Evolutionary conservation across 1,140 invertebrate species (phyloP), one percentile per base, ranked within the genome.

Genomic region (Eulimnadia texana): DNA sequence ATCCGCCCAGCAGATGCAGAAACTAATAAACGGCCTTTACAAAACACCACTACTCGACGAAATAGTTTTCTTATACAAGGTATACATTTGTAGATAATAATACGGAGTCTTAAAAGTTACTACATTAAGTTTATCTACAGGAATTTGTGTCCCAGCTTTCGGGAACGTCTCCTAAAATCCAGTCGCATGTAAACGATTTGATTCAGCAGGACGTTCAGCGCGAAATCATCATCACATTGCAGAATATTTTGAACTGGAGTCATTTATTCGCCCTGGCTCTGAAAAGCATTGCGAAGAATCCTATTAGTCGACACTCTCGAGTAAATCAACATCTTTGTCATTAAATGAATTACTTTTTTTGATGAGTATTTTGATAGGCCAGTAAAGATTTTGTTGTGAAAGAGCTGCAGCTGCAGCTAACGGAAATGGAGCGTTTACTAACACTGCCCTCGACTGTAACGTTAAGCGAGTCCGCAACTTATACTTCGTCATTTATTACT

Each of bases 361-460:
- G 19, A 3, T 42, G 6, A 3, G 3, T 29, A 22, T n/a, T 0
- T 28, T 57, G 22, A 29, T 57, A 57, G 55, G 33, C 20, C 22
- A 29, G 27, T 3, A 57, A 57, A n/a, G 55, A 57, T 19, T 57
- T 57, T 42, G 55, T 57, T 1, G 55, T 57, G 55, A 57, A 57
- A 25, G 55, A 57, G 19, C 13, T 57, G 16, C 19, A 29, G 23
- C 33, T 33, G 1, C 13, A 29, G n/a, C 28, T 57, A 10, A 33
- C 27, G 1, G 55, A 57, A 33, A 27, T 57, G 9, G 13, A 29
- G 20, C 27, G 33, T 19, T 27, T 57, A n/a, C 28, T 57, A 6
- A 29, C 6, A 13, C 33, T 57, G 22, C 27, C 27, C 16, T 33
- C 27, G 55, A 29, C 55, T 3, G 28, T 42, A 16, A 42, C 33